Evolutionary conservation across 2,888 invertebrate genomes (phyloP).

Genomic region (Clistopyga incitator): DNA sequence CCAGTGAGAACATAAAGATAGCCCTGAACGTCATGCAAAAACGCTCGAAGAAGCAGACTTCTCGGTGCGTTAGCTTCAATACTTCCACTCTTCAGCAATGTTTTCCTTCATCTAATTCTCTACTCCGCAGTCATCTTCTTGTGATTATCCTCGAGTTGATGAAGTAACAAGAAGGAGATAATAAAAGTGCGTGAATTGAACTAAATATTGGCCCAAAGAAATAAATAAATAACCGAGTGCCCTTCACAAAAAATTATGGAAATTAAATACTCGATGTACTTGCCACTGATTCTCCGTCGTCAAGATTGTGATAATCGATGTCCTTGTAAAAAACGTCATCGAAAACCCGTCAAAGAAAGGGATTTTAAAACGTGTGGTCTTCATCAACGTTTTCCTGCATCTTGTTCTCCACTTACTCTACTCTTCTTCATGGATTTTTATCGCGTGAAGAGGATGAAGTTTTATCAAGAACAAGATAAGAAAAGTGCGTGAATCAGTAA

Average conservation of each 20-base stretch:
- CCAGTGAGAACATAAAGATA: slow-evolving; percentile 48
- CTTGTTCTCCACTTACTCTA: background rate
- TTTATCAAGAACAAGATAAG: background rate
- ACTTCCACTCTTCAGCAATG: background rate
- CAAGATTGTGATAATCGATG: slow-evolving; percentile 61
- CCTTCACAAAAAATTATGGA: background rate
- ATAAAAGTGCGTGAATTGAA: background rate
- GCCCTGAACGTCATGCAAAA: slow-evolving; percentile 37
- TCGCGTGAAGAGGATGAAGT: background rate
- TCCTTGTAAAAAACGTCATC: background rate
- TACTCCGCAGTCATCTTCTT: background rate
- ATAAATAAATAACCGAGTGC: background rate
- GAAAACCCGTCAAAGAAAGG: background rate
- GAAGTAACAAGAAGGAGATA: background rate
- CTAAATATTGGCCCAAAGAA: no score
- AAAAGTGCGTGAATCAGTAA: background rate
- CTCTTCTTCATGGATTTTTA: background rate
- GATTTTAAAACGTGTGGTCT: background rate
- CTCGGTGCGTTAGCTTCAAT: slow-evolving; percentile 32
- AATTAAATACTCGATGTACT: slow-evolving; percentile 9
- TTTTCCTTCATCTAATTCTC: background rate
- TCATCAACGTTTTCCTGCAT: background rate
- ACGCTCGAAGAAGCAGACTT: slow-evolving; percentile 43
- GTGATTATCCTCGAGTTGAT: background rate
- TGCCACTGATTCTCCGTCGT: slow-evolving; percentile 57